Conservation (phyloP, 37 sponge, comb jelly and placozoan genomes). For the Crambe crambe region DNA sequence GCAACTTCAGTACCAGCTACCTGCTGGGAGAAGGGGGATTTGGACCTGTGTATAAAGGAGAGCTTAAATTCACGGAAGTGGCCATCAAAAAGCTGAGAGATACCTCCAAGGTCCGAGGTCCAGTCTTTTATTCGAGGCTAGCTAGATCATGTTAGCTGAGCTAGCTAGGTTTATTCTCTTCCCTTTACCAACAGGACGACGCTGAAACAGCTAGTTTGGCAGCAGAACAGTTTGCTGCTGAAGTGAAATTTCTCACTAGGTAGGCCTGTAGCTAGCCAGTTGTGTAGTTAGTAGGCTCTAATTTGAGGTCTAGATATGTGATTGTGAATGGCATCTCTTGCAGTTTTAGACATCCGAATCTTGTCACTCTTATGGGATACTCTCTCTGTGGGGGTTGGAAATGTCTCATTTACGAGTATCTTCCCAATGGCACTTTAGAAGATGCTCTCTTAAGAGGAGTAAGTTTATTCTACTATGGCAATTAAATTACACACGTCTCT, state of each 20-base stretch:
- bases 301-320: no score
- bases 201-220: slow-evolving; percentile 38
- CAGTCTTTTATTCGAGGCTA: no score
- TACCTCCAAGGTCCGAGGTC: slow-evolving; percentile 29
- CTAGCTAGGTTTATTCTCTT: no score
- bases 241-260: slow-evolving; percentile 82
- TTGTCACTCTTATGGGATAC: slow-evolving; percentile 85
- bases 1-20: slow-evolving; percentile 53
- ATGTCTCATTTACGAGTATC: slow-evolving; percentile 86
- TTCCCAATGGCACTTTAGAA: slow-evolving; percentile 91
- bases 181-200: slow-evolving; percentile 61
- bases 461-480: no score
- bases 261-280: no score
- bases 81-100: slow-evolving; percentile 85
- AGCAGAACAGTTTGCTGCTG: slow-evolving; percentile 81
- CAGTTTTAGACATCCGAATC: slow-evolving; percentile 91
- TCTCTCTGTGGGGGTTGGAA: slow-evolving; percentile 8
- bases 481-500: no score
- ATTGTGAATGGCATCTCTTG: no score
- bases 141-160: no score
- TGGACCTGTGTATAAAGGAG: slow-evolving; percentile 86
- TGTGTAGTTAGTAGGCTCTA: no score
- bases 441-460: slow-evolving; percentile 86
- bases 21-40: slow-evolving; percentile 93
- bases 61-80: slow-evolving; percentile 72